Base-by-base conservation (phyloP, 2,888 invertebrate genomes). In the Pterostichus niger region DNA sequence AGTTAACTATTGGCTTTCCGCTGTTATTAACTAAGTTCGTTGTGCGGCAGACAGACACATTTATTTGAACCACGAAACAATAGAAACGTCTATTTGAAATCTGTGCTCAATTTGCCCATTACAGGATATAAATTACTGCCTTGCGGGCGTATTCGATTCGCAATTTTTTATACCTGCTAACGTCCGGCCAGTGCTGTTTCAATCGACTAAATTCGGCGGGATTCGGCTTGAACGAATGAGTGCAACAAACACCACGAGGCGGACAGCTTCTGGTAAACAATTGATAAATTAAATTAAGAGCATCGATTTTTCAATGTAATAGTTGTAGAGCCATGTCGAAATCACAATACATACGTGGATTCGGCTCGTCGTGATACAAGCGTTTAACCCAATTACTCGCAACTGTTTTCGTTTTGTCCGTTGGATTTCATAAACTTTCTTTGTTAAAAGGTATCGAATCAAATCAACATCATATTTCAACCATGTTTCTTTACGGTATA, bases 21-120 rank as follows among this genome's bases (percentile, higher is more conserved):
- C 52, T 54, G 73, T 81, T 81, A 81, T 81, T 81, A 81, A 81
- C 81, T 81, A 73, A 64, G 52, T 52, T 31, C 82, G 56, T 75
- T 59, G 73, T 82, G 75, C 56, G 9, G 49, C 31, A 68, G 73
- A 82, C 82, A 82, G 82, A 82, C 59, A 82, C 82, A 82, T 82
- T 82, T 75, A 82, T 82, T 82, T 82, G 1, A 59, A 24, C 82
- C 75, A 46, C 76, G 59, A 84, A 84, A 84, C 84, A 84, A 84
- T 84, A 82, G 84, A 82, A 76, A 82, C 78, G 82, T 82, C 82
- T 82, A 84, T 77, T 73, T 82, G 82, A 84, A 84, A 84, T 84
- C 84, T 82, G 84, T 82, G 84, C 78, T 84, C 84, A 82, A 84
- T 84, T 84, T 82, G 73, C 77, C 84, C 84, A 82, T 82, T 84